Percentiles rank a stretch among this genome's conserved stretches.
phyloP scores from a whole-genome alignment of 2,888 invertebrate genomes.

The Luperina testacea region DNA sequence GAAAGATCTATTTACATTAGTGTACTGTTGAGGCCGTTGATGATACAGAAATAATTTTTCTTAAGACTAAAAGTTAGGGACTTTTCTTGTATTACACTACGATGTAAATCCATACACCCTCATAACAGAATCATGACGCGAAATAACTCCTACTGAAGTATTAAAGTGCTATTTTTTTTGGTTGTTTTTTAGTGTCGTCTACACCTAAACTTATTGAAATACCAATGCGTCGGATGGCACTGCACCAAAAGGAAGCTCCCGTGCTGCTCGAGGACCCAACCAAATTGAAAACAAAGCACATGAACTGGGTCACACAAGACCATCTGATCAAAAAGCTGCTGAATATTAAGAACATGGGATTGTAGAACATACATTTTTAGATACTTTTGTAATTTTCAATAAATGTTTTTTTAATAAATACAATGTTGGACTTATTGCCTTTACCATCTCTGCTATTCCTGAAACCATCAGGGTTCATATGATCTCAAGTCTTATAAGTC shows the following conservation, averaged over 20 bases:
- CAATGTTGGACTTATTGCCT: slow-evolving; percentile 7
- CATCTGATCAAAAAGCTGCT: slow-evolving; percentile 76
- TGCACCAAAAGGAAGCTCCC: slow-evolving; percentile 55
- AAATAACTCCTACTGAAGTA: not conserved
- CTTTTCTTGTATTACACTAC: not conserved
- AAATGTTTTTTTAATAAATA: slow-evolving; percentile 52
- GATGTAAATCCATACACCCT: not conserved
- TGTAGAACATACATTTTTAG: slow-evolving; percentile 57
- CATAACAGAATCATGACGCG: not conserved
- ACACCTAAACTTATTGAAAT: slow-evolving; percentile 10
- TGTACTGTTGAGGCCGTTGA: not conserved
- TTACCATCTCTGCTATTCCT: not conserved
- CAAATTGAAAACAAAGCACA: slow-evolving; percentile 25
- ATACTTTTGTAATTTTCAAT: slow-evolving; percentile 64
- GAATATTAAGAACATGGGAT: slow-evolving; percentile 74
- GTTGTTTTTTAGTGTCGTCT: slow-evolving; percentile 47
- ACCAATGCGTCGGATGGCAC: slow-evolving; percentile 34
- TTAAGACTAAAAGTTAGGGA: not conserved
- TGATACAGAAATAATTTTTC: no score
- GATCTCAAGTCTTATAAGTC: not conserved
- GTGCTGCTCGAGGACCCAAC: slow-evolving; percentile 69
- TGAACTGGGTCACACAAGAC: slow-evolving; percentile 67
- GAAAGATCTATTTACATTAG: not conserved
- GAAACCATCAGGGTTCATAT: not conserved
- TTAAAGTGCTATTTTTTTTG: not conserved